Conservation (phyloP, 2,888 invertebrate species). For the Crematogaster levior region DNA sequence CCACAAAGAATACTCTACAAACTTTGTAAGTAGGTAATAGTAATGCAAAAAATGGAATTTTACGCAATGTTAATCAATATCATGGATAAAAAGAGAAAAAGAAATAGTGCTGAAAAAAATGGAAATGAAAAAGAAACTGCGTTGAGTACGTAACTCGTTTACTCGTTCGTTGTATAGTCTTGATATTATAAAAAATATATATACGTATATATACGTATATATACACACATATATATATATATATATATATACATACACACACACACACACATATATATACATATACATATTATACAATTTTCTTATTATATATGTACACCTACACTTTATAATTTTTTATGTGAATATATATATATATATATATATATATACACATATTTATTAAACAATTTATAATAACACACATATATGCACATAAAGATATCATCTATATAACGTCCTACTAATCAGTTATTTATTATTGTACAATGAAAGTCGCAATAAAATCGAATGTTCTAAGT, state of each 20-base stretch:
- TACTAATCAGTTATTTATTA: slow-evolving; percentile 83
- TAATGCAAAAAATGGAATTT: neutral
- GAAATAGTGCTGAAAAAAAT: neutral
- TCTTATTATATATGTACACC: slow-evolving; percentile 46
- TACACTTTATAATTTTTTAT: slow-evolving; percentile 39
- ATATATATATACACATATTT: slow-evolving; percentile 42
- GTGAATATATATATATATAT: neutral
- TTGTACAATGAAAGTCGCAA: slow-evolving; percentile 83
- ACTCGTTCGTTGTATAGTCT: slow-evolving; percentile 73
- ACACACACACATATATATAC: too few relatives aligned
- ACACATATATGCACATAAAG: slow-evolving; percentile 56
- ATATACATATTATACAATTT: slow-evolving; percentile 55
- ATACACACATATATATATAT: slow-evolving; percentile 54
- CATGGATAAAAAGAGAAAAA: neutral
- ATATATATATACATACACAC: slow-evolving; percentile 44
- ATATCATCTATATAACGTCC: slow-evolving; percentile 75
- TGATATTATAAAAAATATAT: slow-evolving; percentile 61
- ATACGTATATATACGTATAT: slow-evolving; percentile 53
- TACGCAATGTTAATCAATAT: slow-evolving; percentile 7
- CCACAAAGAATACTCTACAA: slow-evolving; percentile 1
- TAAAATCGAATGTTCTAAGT: slow-evolving; percentile 81
- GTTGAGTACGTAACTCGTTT: slow-evolving; percentile 72
- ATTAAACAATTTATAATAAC: slow-evolving; percentile 47
- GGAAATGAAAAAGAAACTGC: too few relatives aligned
- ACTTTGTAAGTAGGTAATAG: slow-evolving; percentile 26